Evolutionary conservation across 2,888 invertebrate genomes (phyloP), one percentile per base, ranked within the genome.

Genomic region (Dicyrtomina minuta): DNA sequence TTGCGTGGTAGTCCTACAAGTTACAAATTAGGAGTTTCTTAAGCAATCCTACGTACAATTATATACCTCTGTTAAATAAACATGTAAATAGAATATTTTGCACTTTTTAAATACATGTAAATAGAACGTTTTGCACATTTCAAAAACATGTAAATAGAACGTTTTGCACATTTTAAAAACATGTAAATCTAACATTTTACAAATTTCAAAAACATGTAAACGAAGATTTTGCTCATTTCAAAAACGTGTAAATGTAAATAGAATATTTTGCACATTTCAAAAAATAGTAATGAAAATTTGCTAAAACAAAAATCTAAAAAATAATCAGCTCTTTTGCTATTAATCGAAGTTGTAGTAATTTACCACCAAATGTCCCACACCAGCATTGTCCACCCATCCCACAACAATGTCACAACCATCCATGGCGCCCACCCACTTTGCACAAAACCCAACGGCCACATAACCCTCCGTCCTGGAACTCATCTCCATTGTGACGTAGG

Each of bases 361-460:
- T 46, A 69, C 69, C 13, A 13, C 5, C 6, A 70, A 49, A 22
- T 65, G 39, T 5, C 46, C 65, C 22, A 49, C 2, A 12, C 65
- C 65, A 5, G 12, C 10, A 17, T 74, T 70, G 49, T 73, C 71
- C 0, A 77, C 75, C 75, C 77, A 75, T 8, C 76, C 75, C 26
- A 77, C 65, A 13, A 74, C 74, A 67, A 77, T 74, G 55, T 77
- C 77, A 68, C 77, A 77, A 13, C 67, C 73, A 62, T 74, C 68
- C 77, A 77, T 76, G 3, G 71, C 70, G 0, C 75, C 75, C n/a
- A 66, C 49, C 75, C 75, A 77, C 6, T 61, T 56, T 22, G 71
- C 39, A 67, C 77, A 77, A 65, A 77, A 77, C n/a, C 77, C 77
- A 20, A 77, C 70, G 2, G 75, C 46, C 2, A 77, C 73, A 26